Evolutionary conservation across 2,888 invertebrate genomes (phyloP).

Genomic region (Ophonus ardosiacus): DNA sequence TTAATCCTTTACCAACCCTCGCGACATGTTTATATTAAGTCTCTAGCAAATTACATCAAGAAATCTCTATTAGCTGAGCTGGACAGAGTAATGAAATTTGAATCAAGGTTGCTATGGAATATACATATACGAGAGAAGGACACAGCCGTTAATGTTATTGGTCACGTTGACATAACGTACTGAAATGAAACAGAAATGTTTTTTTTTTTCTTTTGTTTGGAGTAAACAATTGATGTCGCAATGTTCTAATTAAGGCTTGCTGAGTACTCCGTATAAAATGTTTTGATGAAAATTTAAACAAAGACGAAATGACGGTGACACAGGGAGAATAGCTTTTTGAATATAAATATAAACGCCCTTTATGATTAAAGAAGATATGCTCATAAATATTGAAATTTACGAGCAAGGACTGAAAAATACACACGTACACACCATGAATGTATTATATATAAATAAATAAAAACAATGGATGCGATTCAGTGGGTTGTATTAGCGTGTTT

Average conservation of each 20-base stretch:
- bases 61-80: slow-evolving; percentile 15
- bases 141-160: background rate
- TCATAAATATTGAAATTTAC: too few species aligned
- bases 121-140: background rate
- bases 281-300: background rate
- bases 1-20: slow-evolving; percentile 24
- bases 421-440: too few species aligned
- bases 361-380: too few species aligned
- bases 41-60: slow-evolving; percentile 44
- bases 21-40: slow-evolving; percentile 52
- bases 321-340: background rate
- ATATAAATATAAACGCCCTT: background rate
- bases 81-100: slow-evolving; percentile 40
- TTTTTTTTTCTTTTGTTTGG: background rate
- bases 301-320: background rate
- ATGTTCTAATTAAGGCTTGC: background rate
- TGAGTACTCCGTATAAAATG: background rate
- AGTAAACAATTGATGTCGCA: background rate
- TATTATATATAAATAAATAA: too few species aligned
- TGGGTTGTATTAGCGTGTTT: too few species aligned
- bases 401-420: too few species aligned
- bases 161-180: background rate
- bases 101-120: slow-evolving; percentile 17
- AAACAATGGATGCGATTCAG: too few species aligned
- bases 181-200: slow-evolving; percentile 19